A percentile compares a stretch with the other conserved stretches of the same genome.
Evolutionary conservation across 2,113 vertebrate genomes (phyloP).

Genomic region (Phalacrocorax aristotelis): DNA sequence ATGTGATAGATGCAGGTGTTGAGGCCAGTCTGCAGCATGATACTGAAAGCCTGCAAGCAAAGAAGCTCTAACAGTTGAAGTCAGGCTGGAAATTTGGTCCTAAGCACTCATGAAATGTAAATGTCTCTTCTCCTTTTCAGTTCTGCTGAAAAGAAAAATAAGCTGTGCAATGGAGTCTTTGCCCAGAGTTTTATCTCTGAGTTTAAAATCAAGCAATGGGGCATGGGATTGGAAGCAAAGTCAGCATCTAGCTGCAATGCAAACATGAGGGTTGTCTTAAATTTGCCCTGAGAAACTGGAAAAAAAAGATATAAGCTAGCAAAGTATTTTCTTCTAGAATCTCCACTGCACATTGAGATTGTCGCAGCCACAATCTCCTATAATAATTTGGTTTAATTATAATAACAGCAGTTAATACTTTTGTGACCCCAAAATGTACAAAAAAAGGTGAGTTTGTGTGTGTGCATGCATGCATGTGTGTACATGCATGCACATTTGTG

Average conservation of each 20-base stretch:
- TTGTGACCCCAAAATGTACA: background rate
- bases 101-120: background rate
- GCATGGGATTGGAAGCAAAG: background rate
- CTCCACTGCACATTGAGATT: background rate
- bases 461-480: background rate
- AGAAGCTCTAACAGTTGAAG: background rate
- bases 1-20: background rate
- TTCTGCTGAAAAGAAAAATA: conserved; percentile 19
- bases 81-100: background rate
- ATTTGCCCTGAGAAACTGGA: background rate
- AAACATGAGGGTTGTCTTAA: conserved; percentile 31
- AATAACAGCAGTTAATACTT: background rate
- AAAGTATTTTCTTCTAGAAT: conserved; percentile 11
- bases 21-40: background rate
- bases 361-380: background rate
- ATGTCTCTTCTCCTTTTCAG: background rate
- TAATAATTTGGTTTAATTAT: background rate
- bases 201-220: background rate
- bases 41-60: background rate
- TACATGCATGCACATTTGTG: background rate
- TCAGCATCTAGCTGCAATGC: conserved; percentile 22
- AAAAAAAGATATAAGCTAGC: background rate
- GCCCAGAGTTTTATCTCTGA: conserved; percentile 17
- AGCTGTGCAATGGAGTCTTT: background rate
- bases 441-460: background rate